Evolutionary conservation across 1,140 invertebrate species (phyloP).

Genomic region (Monomorium pharaonis): DNA sequence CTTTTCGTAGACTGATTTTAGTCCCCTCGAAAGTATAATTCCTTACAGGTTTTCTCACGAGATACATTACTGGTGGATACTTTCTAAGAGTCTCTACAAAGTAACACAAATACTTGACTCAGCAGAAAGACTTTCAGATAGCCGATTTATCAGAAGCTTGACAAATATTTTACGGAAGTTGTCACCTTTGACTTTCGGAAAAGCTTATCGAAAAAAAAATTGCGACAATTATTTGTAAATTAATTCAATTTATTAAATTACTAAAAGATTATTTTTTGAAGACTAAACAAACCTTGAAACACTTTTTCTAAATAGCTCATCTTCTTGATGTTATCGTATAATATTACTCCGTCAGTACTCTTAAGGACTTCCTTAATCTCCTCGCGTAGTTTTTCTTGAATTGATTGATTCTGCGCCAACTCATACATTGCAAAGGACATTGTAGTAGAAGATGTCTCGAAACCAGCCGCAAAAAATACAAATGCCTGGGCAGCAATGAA

Average conservation of each 20-base stretch:
- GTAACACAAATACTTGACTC: neutral
- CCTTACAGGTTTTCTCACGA: neutral
- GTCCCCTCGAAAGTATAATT: constrained; percentile 43
- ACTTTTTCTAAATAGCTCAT: constrained; percentile 47
- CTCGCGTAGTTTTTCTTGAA: constrained; percentile 84
- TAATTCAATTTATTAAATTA: neutral
- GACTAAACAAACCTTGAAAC: constrained; percentile 30
- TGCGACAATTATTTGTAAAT: neutral
- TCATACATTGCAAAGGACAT: constrained; percentile 83
- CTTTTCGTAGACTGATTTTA: constrained; percentile 29
- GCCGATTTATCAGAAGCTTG: neutral
- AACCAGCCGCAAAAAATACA: constrained; percentile 86
- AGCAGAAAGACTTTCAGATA: neutral
- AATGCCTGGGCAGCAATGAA: constrained; percentile 79
- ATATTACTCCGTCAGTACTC: constrained; percentile 24
- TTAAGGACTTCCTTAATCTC: constrained; percentile 81
- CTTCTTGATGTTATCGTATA: constrained; percentile 35
- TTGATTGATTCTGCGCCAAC: constrained; percentile 85
- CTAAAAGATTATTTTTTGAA: neutral
- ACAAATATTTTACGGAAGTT: neutral
- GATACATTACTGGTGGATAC: constrained; percentile 35
- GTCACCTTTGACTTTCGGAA: neutral
- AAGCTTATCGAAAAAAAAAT: neutral
- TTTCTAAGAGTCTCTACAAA: constrained; percentile 59
- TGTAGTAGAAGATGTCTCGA: constrained; percentile 86